Evolutionary conservation across 2,797 vertebrate genomes (phyloP), one percentile per base, ranked within the genome.

Genomic region (Sternarchorhynchus goeldii): DNA sequence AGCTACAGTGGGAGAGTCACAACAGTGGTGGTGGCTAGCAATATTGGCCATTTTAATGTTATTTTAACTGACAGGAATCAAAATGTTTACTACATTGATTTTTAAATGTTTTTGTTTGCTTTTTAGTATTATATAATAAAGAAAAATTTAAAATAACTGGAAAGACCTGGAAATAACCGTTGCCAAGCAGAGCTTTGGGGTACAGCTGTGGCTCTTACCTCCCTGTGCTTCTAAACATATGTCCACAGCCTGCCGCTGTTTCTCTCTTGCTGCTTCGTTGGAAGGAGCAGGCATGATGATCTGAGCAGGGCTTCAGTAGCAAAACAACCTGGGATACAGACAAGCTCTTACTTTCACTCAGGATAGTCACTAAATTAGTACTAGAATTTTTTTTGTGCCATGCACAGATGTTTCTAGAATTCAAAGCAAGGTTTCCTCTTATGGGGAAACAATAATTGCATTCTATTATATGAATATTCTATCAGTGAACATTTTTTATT

Each of bases 271-370:
- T 36, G 65, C 3, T 12, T 81, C 66, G 7, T 31, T 67, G 57
- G 68, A 16, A 29, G 65, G 66, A 39, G 76, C 81, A 57, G 81
- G 79, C 85, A 86, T 83, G 81, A 34, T 78, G 79, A 62, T 69
- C 59, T 65, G n/a, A 71, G 34, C 53, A 20, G 45, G 45, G 39
- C 53, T 67, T 62, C 45, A 69, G 29, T 10, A 31, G 21, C 4
- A 21, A 60, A 60, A 50, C 2, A 45, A 25, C 7, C 12, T 32
- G n/a, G 70, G 31, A 31, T 4, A 63, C 64, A 80, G 10, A 75
- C 10, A 31, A 75, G 32, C 21, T 16, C 3, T 53, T 45, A 29
- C 29, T 18, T 59, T 59, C 45, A 67, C 31, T 50, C 65, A 39
- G 7, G n/a, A 65, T 3, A 10, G n/a, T 6, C 1, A 14, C n/a